Evolutionary conservation across 2,797 vertebrate genomes (phyloP), one percentile per base, ranked within the genome.

Genomic region (Acanthurus leucopareius): DNA sequence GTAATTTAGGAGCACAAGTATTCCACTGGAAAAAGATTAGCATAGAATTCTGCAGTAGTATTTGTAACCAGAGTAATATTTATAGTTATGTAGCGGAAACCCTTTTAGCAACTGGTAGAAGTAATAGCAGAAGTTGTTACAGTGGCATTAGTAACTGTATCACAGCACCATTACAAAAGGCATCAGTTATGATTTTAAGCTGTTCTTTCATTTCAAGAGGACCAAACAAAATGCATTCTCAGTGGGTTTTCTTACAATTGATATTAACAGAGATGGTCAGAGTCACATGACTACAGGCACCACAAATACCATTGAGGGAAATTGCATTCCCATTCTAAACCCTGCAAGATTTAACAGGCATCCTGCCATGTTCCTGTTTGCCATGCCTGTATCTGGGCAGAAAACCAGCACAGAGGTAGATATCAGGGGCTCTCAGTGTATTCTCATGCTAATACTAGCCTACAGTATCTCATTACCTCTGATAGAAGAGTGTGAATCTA

Each of bases 301-400:
- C 58, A 69, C 75, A 73, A 76, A 48, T 81, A 71, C 77, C 74
- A 47, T 7, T 5, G 61, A 76, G 76, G 65, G 59, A 62, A 69
- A 82, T 25, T 51, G 3, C 10, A n/a, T 62, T 80, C 59, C 62
- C 42, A 64, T 66, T 69, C 65, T 53, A 67, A 79, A 70, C 38
- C 60, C 61, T 69, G 73, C 40, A 25, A 59, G 71, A 70, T 75
- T 73, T 79, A 82, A 66, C 65, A 35, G 57, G 61, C 84, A 75
- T 3, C 15, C 69, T 79, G 73, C 82, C 84, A 68, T 15, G 49
- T 61, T 85, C 65, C 76, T 69, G 76, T 86, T 91, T 0, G 42
- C 67, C 56, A 16, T 56, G 71, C 22, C 77, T 88, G 86, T 91
- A 87, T 88, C 88, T 72, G 81, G 85, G 91, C 86, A 88, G 86